phyloP scores from a whole-genome alignment of 1,140 invertebrate species.

The Drosophila yakuba region DNA sequence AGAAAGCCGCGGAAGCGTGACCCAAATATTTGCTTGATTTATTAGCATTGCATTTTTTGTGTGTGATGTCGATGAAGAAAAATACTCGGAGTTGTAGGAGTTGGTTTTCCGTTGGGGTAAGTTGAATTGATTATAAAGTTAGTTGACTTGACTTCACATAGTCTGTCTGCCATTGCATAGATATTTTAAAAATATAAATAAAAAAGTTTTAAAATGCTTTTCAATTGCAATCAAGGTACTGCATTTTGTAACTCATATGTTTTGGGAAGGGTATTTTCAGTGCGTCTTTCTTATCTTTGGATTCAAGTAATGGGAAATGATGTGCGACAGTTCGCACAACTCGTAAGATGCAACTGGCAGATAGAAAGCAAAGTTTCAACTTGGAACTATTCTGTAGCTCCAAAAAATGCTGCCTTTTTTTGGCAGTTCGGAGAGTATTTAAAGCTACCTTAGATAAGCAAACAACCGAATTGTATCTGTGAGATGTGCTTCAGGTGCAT shows the following conservation, averaged over 20 bases:
- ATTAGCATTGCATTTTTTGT: constrained; percentile 66
- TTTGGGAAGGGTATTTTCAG: not conserved
- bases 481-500: constrained; percentile 59
- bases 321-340: constrained; percentile 75
- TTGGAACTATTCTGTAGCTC: constrained; percentile 25
- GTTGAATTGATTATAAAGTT: constrained; percentile 26
- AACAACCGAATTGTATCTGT: constrained; percentile 61
- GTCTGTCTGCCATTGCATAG: not conserved
- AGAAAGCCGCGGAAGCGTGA: constrained; percentile 69
- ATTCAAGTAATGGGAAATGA: constrained; percentile 20
- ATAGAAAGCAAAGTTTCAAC: constrained; percentile 62
- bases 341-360: constrained; percentile 59
- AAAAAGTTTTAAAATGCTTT: too few relatives aligned
- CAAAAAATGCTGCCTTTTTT: constrained; percentile 73
- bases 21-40: constrained; percentile 83
- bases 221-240: too few relatives aligned
- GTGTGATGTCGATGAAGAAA: constrained; percentile 49
- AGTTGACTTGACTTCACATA: not conserved
- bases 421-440: constrained; percentile 63
- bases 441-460: constrained; percentile 58
- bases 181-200: not conserved
- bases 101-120: constrained; percentile 21
- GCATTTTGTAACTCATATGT: too few relatives aligned
- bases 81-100: constrained; percentile 44
- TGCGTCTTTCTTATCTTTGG: not conserved